Base-by-base conservation (phyloP, 2,113 vertebrate genomes). In the Nibea albiflora region DNA sequence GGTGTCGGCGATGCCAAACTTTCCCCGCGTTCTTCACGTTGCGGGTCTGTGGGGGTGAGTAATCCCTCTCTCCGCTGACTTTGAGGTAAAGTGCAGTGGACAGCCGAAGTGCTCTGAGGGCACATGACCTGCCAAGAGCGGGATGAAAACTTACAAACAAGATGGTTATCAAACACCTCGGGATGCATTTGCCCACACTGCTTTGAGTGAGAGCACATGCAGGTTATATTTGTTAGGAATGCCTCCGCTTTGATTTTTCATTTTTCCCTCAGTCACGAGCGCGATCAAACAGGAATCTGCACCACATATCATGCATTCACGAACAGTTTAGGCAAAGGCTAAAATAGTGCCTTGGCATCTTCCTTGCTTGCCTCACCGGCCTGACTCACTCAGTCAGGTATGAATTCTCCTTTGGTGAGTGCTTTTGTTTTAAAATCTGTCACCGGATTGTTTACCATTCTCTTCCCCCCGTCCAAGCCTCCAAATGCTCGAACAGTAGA, bases 401-500 rank as follows among this genome's bases (percentile, higher is more conserved):
- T 86, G 68, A 88, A 61, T 16, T 28, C 47, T 72, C 44, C 19
- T 39, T 0, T 4, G 39, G 15, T 31, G 68, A 80, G n/a, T 6
- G 47, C 53, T 77, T 39, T 69, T 80, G 69, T 86, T 79, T 78
- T 64, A 62, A 79, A 77, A 56, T 58, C 78, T 68, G 78, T 86
- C 83, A 80, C 44, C 1, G 1, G 57, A 46, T 70, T 88, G 81
- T 90, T 85, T 73, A 60, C 77, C 76, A 22, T 54, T 67, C 77
- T 54, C 28, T 39, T 42, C 63, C 39, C 63, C 39, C 11, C 1
- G 11, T 73, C 73, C 79, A 83, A 74, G 31, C 53, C 39, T 26
- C 58, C 31, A 53, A 62, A 57, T 53, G 12, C 69, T 68, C 10
- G 2, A 67, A 24, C 4, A 44, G 28, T 39, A 84, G 69, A 89